These are phyloP conservation scores for Odontesthes bonariensis DNA, from an alignment of 2,113 vertebrate genomes.

Conservation along the genomic window DNA sequence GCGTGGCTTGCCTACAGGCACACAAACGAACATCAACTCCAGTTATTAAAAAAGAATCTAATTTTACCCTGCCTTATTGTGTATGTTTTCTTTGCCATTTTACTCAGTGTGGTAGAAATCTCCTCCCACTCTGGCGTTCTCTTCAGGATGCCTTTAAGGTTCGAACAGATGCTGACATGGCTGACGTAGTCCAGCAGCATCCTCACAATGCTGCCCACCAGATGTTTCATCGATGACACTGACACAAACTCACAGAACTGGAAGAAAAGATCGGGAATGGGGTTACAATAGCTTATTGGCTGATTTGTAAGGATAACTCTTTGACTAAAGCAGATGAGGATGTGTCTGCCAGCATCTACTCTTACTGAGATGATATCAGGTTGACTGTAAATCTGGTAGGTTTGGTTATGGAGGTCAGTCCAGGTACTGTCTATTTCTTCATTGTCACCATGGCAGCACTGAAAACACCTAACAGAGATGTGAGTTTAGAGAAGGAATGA, in stretches of 20 bases:
- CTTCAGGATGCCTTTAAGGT: conserved; percentile 84
- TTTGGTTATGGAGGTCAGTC: conserved; percentile 66
- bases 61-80: neutral
- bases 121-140: conserved; percentile 87
- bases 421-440: conserved; percentile 81
- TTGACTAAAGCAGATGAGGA: neutral
- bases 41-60: neutral
- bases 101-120: conserved; percentile 87
- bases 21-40: neutral
- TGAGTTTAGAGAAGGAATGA: neutral
- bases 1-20: conserved; percentile 84
- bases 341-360: neutral
- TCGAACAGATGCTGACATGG: conserved; percentile 84
- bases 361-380: conserved; percentile 68
- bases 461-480: conserved; percentile 83
- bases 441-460: conserved; percentile 84
- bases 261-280: conserved; percentile 38
- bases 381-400: conserved; percentile 52
- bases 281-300: neutral
- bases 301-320: neutral
- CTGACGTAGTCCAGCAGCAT: conserved; percentile 88
- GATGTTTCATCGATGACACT: conserved; percentile 85
- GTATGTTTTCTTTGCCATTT: conserved; percentile 22
- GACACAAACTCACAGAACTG: conserved; percentile 93
- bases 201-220: conserved; percentile 83